Evolutionary conservation across 2,113 vertebrate genomes (phyloP).

Genomic region (Kryptolebias marmoratus): DNA sequence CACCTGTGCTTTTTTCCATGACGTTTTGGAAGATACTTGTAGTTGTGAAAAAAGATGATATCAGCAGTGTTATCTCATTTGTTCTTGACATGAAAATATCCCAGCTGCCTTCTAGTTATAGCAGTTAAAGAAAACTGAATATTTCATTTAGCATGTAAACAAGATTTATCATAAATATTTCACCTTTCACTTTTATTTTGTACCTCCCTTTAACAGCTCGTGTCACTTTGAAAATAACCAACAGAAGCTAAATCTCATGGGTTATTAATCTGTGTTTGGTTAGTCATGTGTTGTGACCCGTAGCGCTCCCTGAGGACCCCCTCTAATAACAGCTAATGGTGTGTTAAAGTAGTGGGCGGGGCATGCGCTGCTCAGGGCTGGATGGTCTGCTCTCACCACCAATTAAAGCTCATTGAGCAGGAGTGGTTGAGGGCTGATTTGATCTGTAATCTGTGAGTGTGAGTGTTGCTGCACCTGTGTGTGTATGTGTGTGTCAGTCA

Average conservation of each 20-base stretch:
- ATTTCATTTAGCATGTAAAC: conserved; percentile 2
- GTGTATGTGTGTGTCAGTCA: conserved; percentile 50
- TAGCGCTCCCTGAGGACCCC: conserved; percentile 61
- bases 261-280: conserved; percentile 64
- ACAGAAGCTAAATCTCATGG: conserved; percentile 49
- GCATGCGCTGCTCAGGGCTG: conserved; percentile 34
- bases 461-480: conserved; percentile 48
- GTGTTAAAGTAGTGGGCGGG: conserved; percentile 74
- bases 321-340: conserved; percentile 78
- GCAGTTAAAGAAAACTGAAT: not conserved
- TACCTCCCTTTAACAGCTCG: not conserved
- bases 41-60: too few species aligned
- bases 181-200: conserved; percentile 10
- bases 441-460: conserved; percentile 33
- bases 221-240: conserved; percentile 19
- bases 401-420: conserved; percentile 82
- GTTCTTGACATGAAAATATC: not conserved
- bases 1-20: not conserved
- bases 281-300: conserved; percentile 59
- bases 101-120: not conserved
- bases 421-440: conserved; percentile 49
- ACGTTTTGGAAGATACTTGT: too few species aligned
- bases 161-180: not conserved
- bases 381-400: conserved; percentile 67
- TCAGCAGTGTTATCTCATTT: not conserved